phyloP scores from a whole-genome alignment of 2,888 invertebrate genomes.

The Neocrepidodera transversa region DNA sequence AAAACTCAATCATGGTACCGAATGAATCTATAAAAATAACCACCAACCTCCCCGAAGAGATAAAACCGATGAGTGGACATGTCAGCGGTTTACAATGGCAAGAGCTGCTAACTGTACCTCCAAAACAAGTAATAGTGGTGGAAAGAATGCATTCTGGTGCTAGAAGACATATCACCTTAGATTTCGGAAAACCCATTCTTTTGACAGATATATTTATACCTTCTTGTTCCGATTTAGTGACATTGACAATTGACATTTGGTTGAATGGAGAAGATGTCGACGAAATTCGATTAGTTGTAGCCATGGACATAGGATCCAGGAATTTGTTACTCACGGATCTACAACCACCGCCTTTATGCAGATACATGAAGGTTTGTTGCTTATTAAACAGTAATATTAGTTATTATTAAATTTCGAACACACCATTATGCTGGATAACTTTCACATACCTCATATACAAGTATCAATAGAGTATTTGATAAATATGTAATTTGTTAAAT shows the following conservation, averaged over 20 bases:
- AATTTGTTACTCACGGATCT: slow-evolving; percentile 87
- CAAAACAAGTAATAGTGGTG: slow-evolving; percentile 69
- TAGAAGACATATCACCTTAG: slow-evolving; percentile 88
- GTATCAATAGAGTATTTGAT: too few species aligned
- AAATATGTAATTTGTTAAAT: too few species aligned
- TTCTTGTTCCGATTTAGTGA: slow-evolving; percentile 81
- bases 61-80: slow-evolving; percentile 2
- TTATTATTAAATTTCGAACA: too few species aligned
- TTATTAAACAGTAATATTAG: too few species aligned
- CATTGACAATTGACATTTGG: slow-evolving; percentile 91
- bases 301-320: slow-evolving; percentile 86
- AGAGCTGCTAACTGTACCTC: slow-evolving; percentile 29
- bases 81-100: slow-evolving; percentile 29
- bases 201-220: slow-evolving; percentile 88
- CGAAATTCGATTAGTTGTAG: slow-evolving; percentile 81
- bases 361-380: slow-evolving; percentile 86
- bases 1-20: slow-evolving; percentile 9
- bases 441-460: too few species aligned
- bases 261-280: slow-evolving; percentile 85
- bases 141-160: slow-evolving; percentile 95
- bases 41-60: slow-evolving; percentile 21
- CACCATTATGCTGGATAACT: too few species aligned
- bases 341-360: slow-evolving; percentile 88
- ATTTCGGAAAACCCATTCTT: slow-evolving; percentile 86
- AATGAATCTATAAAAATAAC: slow-evolving; percentile 12